Conservation (phyloP, 2,888 invertebrate species). For the Cenopis cana region DNA sequence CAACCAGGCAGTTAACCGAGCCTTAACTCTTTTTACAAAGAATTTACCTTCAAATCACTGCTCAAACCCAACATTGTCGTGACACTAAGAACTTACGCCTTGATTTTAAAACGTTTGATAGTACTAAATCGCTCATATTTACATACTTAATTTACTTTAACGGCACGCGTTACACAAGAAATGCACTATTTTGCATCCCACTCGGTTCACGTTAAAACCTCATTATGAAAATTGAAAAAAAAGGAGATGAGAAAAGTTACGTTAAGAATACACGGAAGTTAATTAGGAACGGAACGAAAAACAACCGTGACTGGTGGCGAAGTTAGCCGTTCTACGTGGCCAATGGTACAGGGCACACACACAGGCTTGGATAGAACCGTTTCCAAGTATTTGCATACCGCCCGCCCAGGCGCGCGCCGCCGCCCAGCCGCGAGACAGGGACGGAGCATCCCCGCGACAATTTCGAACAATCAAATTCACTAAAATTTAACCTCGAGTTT, state of each 20-base stretch:
- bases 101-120: slow-evolving; percentile 59
- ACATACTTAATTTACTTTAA: slow-evolving; percentile 64
- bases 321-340: slow-evolving; percentile 85
- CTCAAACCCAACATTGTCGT: slow-evolving; percentile 66
- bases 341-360: slow-evolving; percentile 83
- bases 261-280: slow-evolving; percentile 84
- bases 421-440: slow-evolving; percentile 83
- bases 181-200: slow-evolving; percentile 66
- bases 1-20: slow-evolving; percentile 67
- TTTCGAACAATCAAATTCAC: slow-evolving; percentile 56
- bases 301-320: slow-evolving; percentile 86
- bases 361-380: slow-evolving; percentile 73
- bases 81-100: slow-evolving; percentile 70
- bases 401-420: slow-evolving; percentile 84
- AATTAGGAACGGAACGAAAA: slow-evolving; percentile 85
- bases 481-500: slow-evolving; percentile 48
- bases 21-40: slow-evolving; percentile 58
- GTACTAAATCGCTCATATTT: slow-evolving; percentile 63
- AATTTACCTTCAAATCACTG: slow-evolving; percentile 69
- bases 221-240: slow-evolving; percentile 63
- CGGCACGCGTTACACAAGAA: slow-evolving; percentile 66
- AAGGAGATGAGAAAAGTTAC: slow-evolving; percentile 84
- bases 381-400: slow-evolving; percentile 85
- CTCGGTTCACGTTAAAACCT: slow-evolving; percentile 77
- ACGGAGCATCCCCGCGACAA: slow-evolving; percentile 66